Evolutionary conservation across 2,888 invertebrate genomes (phyloP).

Genomic region (Drosophila affinis): DNA sequence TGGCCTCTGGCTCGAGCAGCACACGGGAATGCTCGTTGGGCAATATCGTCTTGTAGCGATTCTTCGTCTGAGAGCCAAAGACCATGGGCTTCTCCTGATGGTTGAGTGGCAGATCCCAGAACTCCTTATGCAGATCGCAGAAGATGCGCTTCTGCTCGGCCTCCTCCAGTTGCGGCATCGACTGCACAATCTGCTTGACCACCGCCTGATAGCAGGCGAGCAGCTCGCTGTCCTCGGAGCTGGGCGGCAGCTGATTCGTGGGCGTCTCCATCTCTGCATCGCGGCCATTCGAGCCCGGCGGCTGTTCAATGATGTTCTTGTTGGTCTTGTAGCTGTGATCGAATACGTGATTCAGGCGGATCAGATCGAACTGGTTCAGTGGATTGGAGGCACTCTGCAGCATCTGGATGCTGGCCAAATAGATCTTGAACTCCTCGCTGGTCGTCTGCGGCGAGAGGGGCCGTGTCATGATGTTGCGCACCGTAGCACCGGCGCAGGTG

Average conservation of each 20-base stretch:
- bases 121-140: constrained; percentile 92
- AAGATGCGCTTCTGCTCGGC: constrained; percentile 87
- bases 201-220: constrained; percentile 69
- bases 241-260: constrained; percentile 67
- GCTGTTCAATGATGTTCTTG: constrained; percentile 57
- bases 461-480: constrained; percentile 86
- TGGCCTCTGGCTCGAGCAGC: constrained; percentile 84
- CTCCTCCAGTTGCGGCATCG: constrained; percentile 84
- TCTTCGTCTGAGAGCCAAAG: constrained; percentile 94
- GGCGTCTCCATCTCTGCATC: constrained; percentile 71
- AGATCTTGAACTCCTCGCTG: constrained; percentile 89
- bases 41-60: constrained; percentile 94
- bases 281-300: constrained; percentile 52
- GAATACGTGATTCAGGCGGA: constrained; percentile 86
- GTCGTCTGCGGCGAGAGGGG: constrained; percentile 88
- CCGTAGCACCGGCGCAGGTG: constrained; percentile 47
- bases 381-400: constrained; percentile 89
- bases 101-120: constrained; percentile 97
- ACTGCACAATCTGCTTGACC: constrained; percentile 60
- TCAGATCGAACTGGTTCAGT: constrained; percentile 86
- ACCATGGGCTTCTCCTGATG: constrained; percentile 95
- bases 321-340: constrained; percentile 83
- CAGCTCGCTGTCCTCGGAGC: constrained; percentile 79
- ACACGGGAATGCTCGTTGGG: constrained; percentile 95
- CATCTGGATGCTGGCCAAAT: constrained; percentile 89